These are phyloP conservation scores for Scaptomyza caliginosa DNA, from an alignment of 2,888 invertebrate species.

Conservation along the genomic window DNA sequence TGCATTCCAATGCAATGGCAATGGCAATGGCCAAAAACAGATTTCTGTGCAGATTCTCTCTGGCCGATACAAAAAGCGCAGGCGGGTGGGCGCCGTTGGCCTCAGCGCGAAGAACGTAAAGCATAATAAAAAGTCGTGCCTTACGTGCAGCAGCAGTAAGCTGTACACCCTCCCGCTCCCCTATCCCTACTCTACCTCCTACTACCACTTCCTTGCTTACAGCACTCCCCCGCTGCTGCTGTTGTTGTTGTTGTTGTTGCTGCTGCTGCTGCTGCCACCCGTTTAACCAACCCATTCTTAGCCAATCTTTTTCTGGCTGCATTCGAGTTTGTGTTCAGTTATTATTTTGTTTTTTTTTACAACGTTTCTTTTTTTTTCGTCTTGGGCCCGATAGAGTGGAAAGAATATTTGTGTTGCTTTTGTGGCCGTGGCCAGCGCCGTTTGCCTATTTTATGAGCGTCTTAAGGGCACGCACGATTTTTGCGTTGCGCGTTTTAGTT, in stretches of 20 bases:
- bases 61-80: slow-evolving; percentile 67
- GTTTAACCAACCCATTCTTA: slow-evolving; percentile 40
- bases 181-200: too few relatives aligned
- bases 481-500: slow-evolving; percentile 76
- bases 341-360: slow-evolving; percentile 9
- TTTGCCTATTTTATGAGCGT: slow-evolving; percentile 79
- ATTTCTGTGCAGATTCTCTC: slow-evolving; percentile 60
- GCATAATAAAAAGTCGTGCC: slow-evolving; percentile 78
- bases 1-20: slow-evolving; percentile 67
- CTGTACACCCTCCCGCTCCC: background rate
- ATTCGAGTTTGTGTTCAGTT: slow-evolving; percentile 18
- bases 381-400: slow-evolving; percentile 53
- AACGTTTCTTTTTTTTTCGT: slow-evolving; percentile 32
- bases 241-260: too few relatives aligned
- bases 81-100: slow-evolving; percentile 77
- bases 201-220: background rate
- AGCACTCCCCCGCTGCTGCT: background rate
- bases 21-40: slow-evolving; percentile 70
- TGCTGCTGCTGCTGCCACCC: slow-evolving; percentile 9
- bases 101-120: slow-evolving; percentile 70
- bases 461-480: slow-evolving; percentile 80
- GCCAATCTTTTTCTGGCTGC: slow-evolving; percentile 38
- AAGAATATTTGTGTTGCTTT: slow-evolving; percentile 47
- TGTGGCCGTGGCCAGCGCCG: slow-evolving; percentile 65
- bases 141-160: slow-evolving; percentile 68